phyloP scores from a whole-genome alignment of 2,888 invertebrate species.

The Euplagia quadripunctaria region DNA sequence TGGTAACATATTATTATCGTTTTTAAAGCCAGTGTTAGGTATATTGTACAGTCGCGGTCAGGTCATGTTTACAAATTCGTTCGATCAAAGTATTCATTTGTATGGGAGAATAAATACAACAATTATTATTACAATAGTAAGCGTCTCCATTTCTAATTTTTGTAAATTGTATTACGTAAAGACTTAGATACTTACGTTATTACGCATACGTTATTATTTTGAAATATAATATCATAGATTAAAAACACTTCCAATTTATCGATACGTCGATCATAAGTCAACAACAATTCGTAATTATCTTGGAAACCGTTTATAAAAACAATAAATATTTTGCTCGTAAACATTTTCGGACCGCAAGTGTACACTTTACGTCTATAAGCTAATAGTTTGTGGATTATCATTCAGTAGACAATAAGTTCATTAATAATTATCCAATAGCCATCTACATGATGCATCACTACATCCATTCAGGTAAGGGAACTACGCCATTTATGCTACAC shows the following conservation, averaged over 20 bases:
- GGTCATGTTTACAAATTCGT: neutral
- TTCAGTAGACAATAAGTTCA: slow-evolving; percentile 36
- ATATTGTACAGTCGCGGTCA: slow-evolving; percentile 36
- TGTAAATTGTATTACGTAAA: no score
- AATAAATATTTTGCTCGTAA: neutral
- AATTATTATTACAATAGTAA: no score
- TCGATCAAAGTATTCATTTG: no score
- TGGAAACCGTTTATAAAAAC: no score
- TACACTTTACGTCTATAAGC: slow-evolving; percentile 25
- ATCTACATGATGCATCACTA: slow-evolving; percentile 44
- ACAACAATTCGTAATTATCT: no score
- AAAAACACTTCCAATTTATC: no score
- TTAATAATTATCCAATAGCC: slow-evolving; percentile 37
- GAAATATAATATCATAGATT: no score
- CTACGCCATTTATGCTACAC: slow-evolving; percentile 54
- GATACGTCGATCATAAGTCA: no score
- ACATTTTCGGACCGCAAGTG: slow-evolving; percentile 10
- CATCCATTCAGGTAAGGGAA: slow-evolving; percentile 47
- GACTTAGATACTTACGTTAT: no score
- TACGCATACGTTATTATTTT: no score
- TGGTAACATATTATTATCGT: slow-evolving; percentile 41
- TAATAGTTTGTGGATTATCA: slow-evolving; percentile 24
- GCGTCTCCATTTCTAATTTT: no score
- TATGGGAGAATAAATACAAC: no score
- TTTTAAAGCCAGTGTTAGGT: slow-evolving; percentile 58